These are phyloP conservation scores for Cuculus canorus DNA, from an alignment of 2,797 vertebrate genomes.

Conservation along the genomic window DNA sequence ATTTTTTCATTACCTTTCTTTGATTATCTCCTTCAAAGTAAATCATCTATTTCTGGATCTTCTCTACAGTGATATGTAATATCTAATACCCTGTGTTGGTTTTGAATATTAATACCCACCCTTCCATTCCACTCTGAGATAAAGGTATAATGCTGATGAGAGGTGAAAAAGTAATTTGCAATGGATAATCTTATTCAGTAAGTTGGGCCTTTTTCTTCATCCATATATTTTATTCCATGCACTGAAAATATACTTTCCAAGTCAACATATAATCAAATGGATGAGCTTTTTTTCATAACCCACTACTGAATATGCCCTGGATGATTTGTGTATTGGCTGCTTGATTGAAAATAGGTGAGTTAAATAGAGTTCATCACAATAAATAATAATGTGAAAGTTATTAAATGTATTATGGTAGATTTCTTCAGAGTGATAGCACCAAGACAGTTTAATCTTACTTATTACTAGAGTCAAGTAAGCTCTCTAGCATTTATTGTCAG, in stretches of 20 bases:
- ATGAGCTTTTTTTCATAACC: background rate
- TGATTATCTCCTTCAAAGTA: slow-evolving; percentile 58
- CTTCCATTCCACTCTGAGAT: slow-evolving; percentile 26
- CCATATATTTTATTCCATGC: slow-evolving; percentile 35
- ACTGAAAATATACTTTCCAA: slow-evolving; percentile 22
- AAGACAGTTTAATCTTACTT: slow-evolving; percentile 10
- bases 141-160: slow-evolving; percentile 6
- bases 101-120: slow-evolving; percentile 49
- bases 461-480: background rate
- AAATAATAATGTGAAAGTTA: slow-evolving; percentile 17
- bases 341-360: background rate
- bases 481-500: background rate
- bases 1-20: slow-evolving; percentile 63
- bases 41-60: slow-evolving; percentile 54
- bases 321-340: background rate
- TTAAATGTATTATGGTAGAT: background rate
- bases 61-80: slow-evolving; percentile 1
- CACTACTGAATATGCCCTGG: background rate
- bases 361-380: background rate
- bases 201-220: background rate
- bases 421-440: background rate
- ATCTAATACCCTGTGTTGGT: slow-evolving; percentile 8
- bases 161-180: slow-evolving; percentile 45
- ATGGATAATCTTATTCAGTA: slow-evolving; percentile 22
- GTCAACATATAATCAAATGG: background rate